phyloP scores from a whole-genome alignment of 2,113 vertebrate species.

The Ptilorrhoa leucosticta region DNA sequence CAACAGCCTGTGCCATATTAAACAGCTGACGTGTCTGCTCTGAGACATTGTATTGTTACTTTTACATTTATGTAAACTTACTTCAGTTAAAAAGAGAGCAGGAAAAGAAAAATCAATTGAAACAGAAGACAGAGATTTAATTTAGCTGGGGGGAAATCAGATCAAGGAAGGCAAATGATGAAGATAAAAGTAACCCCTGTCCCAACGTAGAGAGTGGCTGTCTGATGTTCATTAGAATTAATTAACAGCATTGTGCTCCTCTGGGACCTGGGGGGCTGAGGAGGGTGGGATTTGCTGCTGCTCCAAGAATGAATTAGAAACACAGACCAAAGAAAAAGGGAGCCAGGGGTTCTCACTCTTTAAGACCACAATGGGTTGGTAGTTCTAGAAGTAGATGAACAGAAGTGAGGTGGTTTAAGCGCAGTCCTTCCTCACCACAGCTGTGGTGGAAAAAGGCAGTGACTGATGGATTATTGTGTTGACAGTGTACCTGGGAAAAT shows the following conservation, averaged over 20 bases:
- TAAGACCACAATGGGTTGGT: neutral
- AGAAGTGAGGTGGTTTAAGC: neutral
- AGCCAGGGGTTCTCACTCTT: neutral
- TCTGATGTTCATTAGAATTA: conserved; percentile 59
- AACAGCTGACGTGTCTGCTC: conserved; percentile 10
- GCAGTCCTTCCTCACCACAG: neutral
- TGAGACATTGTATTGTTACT: neutral
- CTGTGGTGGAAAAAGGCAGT: neutral
- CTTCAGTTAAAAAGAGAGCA: conserved; percentile 30
- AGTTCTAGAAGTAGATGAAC: neutral
- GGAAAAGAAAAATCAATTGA: conserved; percentile 59
- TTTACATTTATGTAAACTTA: conserved; percentile 56
- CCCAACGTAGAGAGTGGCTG: neutral
- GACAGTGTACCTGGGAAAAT: neutral
- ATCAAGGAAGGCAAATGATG: conserved; percentile 53
- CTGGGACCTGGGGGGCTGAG: neutral
- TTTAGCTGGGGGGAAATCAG: conserved; percentile 51
- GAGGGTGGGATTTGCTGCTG: neutral
- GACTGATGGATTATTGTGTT: neutral
- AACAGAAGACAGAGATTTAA: conserved; percentile 54
- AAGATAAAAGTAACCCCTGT: conserved; percentile 54
- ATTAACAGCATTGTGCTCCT: conserved; percentile 23
- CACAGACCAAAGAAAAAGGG: neutral
- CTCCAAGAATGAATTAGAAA: neutral
- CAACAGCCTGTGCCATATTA: neutral